phyloP scores from a whole-genome alignment of 2,888 invertebrate species.

The Macrosoma leucophasiata region DNA sequence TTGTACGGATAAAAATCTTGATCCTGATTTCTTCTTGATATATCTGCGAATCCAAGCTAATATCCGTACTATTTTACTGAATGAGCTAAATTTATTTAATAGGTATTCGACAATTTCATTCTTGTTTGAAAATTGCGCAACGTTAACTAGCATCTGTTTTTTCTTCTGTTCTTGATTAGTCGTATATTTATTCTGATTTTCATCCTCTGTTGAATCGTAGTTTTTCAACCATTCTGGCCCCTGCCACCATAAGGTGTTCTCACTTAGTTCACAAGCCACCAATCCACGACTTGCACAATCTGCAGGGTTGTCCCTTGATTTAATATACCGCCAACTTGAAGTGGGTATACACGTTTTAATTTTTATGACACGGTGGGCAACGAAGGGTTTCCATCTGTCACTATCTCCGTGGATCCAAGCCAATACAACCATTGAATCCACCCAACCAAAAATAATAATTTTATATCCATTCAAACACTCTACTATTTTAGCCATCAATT shows the following conservation, averaged over 20 bases:
- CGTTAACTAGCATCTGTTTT: background rate
- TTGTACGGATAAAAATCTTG: background rate
- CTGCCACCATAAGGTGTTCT: slow-evolving; percentile 2
- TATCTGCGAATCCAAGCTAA: background rate
- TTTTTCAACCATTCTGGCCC: slow-evolving; percentile 6
- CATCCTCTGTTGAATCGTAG: background rate
- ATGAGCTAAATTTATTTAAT: slow-evolving; percentile 1
- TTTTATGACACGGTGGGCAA: slow-evolving; percentile 17
- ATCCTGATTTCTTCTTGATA: background rate
- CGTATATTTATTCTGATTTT: background rate
- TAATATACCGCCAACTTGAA: slow-evolving; percentile 10
- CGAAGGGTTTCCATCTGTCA: slow-evolving; percentile 12
- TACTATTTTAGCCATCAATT: slow-evolving; percentile 13
- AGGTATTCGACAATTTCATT: background rate
- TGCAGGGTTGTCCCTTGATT: slow-evolving; percentile 7
- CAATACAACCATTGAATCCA: slow-evolving; percentile 19
- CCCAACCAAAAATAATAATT: slow-evolving; percentile 13
- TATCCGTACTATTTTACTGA: background rate
- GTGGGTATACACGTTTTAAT: slow-evolving; percentile 15
- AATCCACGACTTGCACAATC: slow-evolving; percentile 5
- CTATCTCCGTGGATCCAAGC: slow-evolving; percentile 1
- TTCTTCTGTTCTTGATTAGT: background rate
- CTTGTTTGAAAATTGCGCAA: background rate
- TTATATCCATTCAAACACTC: background rate
- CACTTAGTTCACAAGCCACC: background rate